phyloP scores from a whole-genome alignment of 1,140 invertebrate genomes.

The Alviniconcha marisindica region DNA sequence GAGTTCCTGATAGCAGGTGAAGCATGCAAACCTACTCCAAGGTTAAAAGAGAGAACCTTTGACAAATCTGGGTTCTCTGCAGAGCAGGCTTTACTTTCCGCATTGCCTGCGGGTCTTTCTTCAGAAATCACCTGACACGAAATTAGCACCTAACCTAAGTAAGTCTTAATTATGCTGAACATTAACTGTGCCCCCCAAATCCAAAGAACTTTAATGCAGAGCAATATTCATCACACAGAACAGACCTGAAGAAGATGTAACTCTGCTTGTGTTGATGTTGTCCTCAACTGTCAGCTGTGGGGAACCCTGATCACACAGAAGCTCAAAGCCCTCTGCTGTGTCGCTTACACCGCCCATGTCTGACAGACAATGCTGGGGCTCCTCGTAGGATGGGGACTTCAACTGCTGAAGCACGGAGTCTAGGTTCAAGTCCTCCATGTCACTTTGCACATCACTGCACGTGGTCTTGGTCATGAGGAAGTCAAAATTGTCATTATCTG shows the following conservation, averaged over 20 bases:
- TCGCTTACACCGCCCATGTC: slow-evolving; percentile 21
- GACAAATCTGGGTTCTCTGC: too few species aligned
- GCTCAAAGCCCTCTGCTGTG: slow-evolving; percentile 12
- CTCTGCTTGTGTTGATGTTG: neutral
- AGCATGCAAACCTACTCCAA: too few species aligned
- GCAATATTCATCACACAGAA: too few species aligned
- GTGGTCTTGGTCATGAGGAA: slow-evolving; percentile 36
- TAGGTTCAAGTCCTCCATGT: slow-evolving; percentile 31
- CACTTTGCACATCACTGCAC: slow-evolving; percentile 23
- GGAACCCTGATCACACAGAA: slow-evolving; percentile 33
- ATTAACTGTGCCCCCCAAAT: too few species aligned
- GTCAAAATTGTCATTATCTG: slow-evolving; percentile 29
- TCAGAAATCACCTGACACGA: too few species aligned
- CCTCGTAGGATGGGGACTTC: neutral
- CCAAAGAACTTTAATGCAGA: too few species aligned
- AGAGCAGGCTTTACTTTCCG: too few species aligned
- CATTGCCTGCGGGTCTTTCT: too few species aligned
- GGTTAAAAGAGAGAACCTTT: too few species aligned
- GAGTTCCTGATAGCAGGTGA: too few species aligned
- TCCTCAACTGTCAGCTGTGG: slow-evolving; percentile 21
- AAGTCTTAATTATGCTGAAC: too few species aligned
- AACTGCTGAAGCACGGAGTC: slow-evolving; percentile 31
- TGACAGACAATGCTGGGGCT: slow-evolving; percentile 28
- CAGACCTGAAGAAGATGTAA: slow-evolving; percentile 18
- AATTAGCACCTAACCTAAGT: too few species aligned